These are phyloP conservation scores for Borostomias antarcticus DNA, from an alignment of 2,797 vertebrate genomes.

Conservation along the genomic window DNA sequence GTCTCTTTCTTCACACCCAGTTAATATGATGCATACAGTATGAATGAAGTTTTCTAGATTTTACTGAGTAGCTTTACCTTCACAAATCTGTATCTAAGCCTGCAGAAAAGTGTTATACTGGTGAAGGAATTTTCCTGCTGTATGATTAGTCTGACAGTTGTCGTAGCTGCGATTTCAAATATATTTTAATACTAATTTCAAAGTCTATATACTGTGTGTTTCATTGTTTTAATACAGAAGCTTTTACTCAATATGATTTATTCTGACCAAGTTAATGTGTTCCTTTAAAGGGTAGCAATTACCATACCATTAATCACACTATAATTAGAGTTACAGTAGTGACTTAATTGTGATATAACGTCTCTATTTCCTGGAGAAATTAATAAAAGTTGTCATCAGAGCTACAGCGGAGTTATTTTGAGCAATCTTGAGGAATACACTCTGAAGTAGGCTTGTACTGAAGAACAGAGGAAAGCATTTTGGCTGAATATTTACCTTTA, in stretches of 20 bases:
- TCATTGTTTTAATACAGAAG: slow-evolving; percentile 47
- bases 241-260: slow-evolving; percentile 72
- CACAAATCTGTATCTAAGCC: background rate
- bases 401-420: slow-evolving; percentile 3
- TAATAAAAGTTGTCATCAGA: slow-evolving; percentile 69
- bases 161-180: too few species aligned
- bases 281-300: slow-evolving; percentile 73
- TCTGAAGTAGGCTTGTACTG: background rate
- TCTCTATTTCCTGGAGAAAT: slow-evolving; percentile 76
- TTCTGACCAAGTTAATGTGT: slow-evolving; percentile 72
- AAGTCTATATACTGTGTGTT: too few species aligned
- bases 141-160: too few species aligned
- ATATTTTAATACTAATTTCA: too few species aligned
- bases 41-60: background rate
- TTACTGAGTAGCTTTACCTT: background rate
- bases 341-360: slow-evolving; percentile 76
- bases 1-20: slow-evolving; percentile 38
- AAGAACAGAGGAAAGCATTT: background rate
- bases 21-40: slow-evolving; percentile 36
- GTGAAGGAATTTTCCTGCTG: too few species aligned
- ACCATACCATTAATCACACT: slow-evolving; percentile 83
- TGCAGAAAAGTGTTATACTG: background rate
- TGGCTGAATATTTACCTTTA: too few species aligned
- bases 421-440: background rate
- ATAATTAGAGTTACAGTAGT: slow-evolving; percentile 82